A percentile compares a stretch with the other conserved stretches of the same genome.
These are phyloP conservation scores for Keiferia lycopersicella DNA, from an alignment of 2,888 invertebrate genomes.

Conservation along the genomic window DNA sequence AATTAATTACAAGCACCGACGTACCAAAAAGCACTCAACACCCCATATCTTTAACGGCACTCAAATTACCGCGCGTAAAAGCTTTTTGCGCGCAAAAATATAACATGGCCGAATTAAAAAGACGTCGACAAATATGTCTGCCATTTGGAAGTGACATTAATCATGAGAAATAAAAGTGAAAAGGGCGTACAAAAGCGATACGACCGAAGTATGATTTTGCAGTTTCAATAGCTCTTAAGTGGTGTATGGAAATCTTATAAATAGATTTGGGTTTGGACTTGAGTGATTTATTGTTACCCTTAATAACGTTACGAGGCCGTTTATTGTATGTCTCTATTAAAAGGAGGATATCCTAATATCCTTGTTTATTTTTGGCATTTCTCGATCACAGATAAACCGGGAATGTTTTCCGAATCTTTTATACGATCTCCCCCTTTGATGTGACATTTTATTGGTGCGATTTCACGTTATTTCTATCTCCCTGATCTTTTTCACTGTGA, in stretches of 20 bases:
- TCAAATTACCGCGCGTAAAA: constrained; percentile 9
- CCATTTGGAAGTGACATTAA: constrained; percentile 20
- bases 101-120: constrained; percentile 17
- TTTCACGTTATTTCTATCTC: background rate
- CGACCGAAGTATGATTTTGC: constrained; percentile 12
- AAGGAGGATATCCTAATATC: background rate
- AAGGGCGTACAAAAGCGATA: constrained; percentile 2
- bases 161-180: constrained; percentile 24
- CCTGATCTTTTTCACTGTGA: background rate
- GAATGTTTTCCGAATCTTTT: background rate
- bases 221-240: constrained; percentile 16
- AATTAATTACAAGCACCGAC: background rate
- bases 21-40: constrained; percentile 9
- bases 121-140: constrained; percentile 10
- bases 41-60: constrained; percentile 2
- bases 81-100: constrained; percentile 7
- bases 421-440: background rate
- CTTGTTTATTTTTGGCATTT: background rate
- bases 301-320: background rate
- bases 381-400: background rate
- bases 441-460: background rate
- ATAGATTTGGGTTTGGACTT: constrained; percentile 5
- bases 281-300: constrained; percentile 17
- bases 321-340: constrained; percentile 10
- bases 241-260: constrained; percentile 11